These are phyloP conservation scores for Amblyjoppa fuscipennis DNA, from an alignment of 2,888 invertebrate species.

Conservation along the genomic window DNA sequence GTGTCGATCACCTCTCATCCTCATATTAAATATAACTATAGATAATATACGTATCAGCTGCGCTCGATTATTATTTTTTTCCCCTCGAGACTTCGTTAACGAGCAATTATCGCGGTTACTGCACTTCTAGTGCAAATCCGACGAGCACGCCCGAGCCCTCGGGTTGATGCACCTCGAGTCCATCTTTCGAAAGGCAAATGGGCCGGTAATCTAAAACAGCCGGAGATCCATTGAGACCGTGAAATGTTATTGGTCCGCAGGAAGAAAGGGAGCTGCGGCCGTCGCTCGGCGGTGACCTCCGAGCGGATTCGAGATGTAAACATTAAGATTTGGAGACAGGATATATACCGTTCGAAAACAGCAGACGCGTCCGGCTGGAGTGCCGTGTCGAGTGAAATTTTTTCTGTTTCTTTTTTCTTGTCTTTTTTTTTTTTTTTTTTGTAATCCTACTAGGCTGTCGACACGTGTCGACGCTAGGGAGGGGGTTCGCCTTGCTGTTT, in stretches of 20 bases:
- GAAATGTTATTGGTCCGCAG: background rate
- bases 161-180: constrained; percentile 9
- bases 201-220: constrained; percentile 13
- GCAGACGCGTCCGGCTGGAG: constrained; percentile 46
- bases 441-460: background rate
- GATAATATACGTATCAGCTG: constrained; percentile 9
- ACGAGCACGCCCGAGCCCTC: constrained; percentile 9
- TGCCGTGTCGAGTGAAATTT: background rate
- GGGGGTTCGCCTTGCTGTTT: constrained; percentile 3
- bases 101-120: constrained; percentile 56
- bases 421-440: constrained; percentile 29
- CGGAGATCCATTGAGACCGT: background rate
- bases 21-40: constrained; percentile 17
- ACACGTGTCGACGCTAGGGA: constrained; percentile 28
- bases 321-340: constrained; percentile 39
- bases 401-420: background rate
- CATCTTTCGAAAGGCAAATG: constrained; percentile 17
- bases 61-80: constrained; percentile 54
- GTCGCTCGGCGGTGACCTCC: background rate
- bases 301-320: constrained; percentile 32
- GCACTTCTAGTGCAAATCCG: constrained; percentile 46
- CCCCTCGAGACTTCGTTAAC: constrained; percentile 48
- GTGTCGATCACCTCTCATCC: constrained; percentile 54
- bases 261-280: background rate
- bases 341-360: constrained; percentile 29